These are phyloP conservation scores for Baronia brevicornis DNA, from an alignment of 2,888 invertebrate species.

Conservation along the genomic window DNA sequence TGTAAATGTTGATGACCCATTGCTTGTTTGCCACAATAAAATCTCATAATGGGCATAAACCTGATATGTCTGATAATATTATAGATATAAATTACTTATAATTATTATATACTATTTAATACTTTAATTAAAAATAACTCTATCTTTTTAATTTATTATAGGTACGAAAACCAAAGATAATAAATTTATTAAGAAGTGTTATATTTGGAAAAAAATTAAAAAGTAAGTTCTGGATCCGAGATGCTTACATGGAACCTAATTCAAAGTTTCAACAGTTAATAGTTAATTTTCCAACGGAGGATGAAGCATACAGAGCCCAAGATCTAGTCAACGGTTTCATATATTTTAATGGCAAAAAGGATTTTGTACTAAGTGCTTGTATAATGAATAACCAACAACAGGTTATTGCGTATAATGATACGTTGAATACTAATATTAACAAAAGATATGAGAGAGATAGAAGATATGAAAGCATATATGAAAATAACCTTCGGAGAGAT, in stretches of 20 bases:
- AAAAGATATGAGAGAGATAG: constrained; percentile 1
- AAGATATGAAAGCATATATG: background rate
- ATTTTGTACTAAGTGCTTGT: constrained; percentile 4
- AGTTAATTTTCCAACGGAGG: background rate
- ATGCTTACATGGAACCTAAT: background rate
- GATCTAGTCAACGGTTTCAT: constrained; percentile 6
- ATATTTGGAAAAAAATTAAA: constrained; percentile 6
- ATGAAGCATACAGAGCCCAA: constrained; percentile 1
- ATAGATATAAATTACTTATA: too few relatives aligned
- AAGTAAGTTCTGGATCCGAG: constrained; percentile 6
- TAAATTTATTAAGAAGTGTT: background rate
- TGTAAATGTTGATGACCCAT: too few relatives aligned
- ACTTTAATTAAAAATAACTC: too few relatives aligned
- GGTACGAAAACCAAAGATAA: constrained; percentile 4
- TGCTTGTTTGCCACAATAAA: too few relatives aligned
- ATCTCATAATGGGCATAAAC: too few relatives aligned
- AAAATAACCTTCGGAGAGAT: constrained; percentile 1
- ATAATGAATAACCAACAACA: background rate
- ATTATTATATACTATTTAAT: too few relatives aligned
- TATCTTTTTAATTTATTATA: too few relatives aligned
- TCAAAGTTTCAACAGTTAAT: constrained; percentile 1
- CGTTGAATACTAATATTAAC: too few relatives aligned
- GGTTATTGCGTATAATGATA: too few relatives aligned
- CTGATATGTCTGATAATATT: too few relatives aligned
- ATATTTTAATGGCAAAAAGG: constrained; percentile 1